These are phyloP conservation scores for Otolemur crassicaudatus DNA, from an alignment of 2,797 vertebrate species.

Conservation along the genomic window DNA sequence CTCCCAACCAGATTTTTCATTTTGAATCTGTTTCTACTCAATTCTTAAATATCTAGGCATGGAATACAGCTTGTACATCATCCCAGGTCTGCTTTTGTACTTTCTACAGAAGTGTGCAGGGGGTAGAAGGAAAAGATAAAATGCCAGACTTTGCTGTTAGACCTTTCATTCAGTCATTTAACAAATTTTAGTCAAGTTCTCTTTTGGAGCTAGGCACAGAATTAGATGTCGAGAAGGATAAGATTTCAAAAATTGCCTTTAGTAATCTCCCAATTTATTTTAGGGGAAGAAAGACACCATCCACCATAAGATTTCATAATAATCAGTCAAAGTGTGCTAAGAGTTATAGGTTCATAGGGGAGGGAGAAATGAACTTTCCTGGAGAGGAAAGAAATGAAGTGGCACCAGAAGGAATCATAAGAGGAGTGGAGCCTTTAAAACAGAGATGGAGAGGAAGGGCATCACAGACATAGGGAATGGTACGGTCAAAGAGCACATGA, in stretches of 20 bases:
- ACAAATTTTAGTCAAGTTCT: neutral
- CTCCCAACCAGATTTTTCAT: neutral
- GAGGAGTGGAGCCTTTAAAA: neutral
- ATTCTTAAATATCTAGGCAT: neutral
- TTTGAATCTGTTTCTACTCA: neutral
- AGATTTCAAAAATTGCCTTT: neutral
- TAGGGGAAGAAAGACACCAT: neutral
- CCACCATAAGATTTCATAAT: neutral
- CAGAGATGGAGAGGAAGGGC: neutral
- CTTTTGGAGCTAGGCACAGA: neutral
- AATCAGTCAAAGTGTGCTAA: neutral
- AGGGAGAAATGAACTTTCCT: neutral
- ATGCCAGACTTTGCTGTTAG: neutral
- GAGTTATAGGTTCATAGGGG: neutral
- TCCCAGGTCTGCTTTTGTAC: neutral
- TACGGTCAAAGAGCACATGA: neutral
- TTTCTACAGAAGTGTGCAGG: neutral
- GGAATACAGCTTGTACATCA: neutral
- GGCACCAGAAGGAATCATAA: neutral
- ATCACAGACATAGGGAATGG: neutral
- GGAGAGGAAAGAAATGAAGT: neutral
- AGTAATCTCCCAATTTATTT: neutral
- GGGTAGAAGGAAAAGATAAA: neutral
- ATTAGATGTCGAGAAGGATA: neutral
- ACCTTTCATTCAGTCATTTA: neutral